Evolutionary conservation across 2,113 vertebrate genomes (phyloP).

Genomic region (Fulmarus glacialis): DNA sequence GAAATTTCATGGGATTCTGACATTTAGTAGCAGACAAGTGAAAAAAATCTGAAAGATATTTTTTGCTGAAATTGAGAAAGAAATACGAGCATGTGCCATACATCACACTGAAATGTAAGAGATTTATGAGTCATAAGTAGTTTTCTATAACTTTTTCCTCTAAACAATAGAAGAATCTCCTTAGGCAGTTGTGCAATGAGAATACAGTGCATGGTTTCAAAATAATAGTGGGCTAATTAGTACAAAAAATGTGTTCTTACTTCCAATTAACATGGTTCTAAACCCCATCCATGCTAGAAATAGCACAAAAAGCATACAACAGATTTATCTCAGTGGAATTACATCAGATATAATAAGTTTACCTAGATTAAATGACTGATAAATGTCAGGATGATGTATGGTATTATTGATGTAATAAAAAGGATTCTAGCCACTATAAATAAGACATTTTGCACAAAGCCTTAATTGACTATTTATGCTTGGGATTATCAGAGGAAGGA

Average conservation of each 20-base stretch:
- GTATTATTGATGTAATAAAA: background rate
- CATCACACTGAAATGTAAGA: background rate
- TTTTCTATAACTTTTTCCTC: background rate
- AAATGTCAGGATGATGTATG: conserved; percentile 4
- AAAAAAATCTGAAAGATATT: background rate
- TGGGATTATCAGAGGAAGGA: background rate
- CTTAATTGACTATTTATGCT: background rate
- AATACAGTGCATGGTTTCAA: background rate
- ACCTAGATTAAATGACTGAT: conserved; percentile 34
- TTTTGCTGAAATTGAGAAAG: conserved; percentile 11
- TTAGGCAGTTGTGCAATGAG: background rate
- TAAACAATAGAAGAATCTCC: background rate
- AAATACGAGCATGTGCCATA: background rate
- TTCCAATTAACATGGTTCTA: background rate
- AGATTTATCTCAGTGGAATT: background rate
- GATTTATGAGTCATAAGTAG: background rate
- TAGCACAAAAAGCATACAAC: background rate
- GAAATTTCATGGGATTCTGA: background rate
- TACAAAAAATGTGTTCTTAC: background rate
- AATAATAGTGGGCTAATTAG: background rate
- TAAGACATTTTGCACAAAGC: background rate
- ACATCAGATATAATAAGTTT: background rate
- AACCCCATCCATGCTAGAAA: background rate
- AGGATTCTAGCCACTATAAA: background rate
- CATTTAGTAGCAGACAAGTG: background rate